Percentiles rank a stretch among this genome's conserved stretches.
Evolutionary conservation across 1,140 invertebrate genomes (phyloP).

Genomic region (Gerris buenoi): DNA sequence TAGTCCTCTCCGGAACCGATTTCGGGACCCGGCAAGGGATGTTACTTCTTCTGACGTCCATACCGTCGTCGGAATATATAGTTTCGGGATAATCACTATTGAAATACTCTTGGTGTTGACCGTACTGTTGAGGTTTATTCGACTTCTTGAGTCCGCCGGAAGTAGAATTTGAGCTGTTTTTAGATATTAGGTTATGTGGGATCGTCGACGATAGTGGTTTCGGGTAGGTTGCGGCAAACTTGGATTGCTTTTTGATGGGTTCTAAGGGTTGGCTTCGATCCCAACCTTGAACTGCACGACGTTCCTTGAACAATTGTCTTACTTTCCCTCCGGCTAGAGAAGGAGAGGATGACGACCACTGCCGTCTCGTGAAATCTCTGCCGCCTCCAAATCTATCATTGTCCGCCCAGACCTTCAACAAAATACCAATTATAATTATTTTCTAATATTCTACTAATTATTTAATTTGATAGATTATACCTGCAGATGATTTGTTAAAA

Average conservation of each 20-base stretch:
- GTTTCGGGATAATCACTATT: background rate
- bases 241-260: constrained; percentile 20
- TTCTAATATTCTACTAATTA: no score
- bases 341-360: background rate
- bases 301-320: constrained; percentile 20
- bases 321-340: constrained; percentile 16
- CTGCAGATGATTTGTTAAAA: no score
- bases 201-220: background rate
- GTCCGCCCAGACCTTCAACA: no score
- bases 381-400: background rate
- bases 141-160: background rate
- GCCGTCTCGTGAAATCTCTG: background rate
- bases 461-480: no score
- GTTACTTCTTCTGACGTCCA: background rate
- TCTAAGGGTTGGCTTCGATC: constrained; percentile 28
- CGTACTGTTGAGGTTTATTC: no score
- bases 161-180: background rate
- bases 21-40: background rate
- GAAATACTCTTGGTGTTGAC: background rate
- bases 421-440: no score
- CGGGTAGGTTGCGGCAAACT: constrained; percentile 3
- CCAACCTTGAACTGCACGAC: constrained; percentile 19
- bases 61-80: background rate
- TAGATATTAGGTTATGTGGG: background rate
- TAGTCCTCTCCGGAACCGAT: background rate